Percentiles rank a stretch among this genome's conserved stretches.
Conservation (phyloP, 2,888 invertebrate species). For the Drosophila tanythrix region DNA sequence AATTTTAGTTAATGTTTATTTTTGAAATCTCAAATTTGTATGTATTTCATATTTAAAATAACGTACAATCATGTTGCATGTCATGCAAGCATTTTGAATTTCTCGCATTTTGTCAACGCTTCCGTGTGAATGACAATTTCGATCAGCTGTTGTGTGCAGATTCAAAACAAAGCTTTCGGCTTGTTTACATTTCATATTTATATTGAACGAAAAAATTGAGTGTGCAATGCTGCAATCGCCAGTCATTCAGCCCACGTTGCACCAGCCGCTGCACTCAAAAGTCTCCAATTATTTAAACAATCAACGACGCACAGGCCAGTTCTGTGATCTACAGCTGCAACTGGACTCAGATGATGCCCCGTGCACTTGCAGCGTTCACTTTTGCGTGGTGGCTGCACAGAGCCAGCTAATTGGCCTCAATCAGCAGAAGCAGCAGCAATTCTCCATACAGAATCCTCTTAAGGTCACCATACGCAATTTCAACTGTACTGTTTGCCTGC, state of each 20-base stretch:
- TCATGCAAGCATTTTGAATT: constrained; percentile 1
- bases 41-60: constrained; percentile 19
- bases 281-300: constrained; percentile 83
- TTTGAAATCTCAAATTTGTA: background rate
- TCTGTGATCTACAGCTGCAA: constrained; percentile 80
- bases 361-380: constrained; percentile 75
- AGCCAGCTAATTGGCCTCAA: constrained; percentile 80
- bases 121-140: constrained; percentile 24
- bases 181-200: constrained; percentile 27
- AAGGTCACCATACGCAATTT: constrained; percentile 82
- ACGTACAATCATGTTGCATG: constrained; percentile 6
- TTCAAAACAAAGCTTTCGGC: constrained; percentile 10
- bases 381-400: constrained; percentile 84
- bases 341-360: constrained; percentile 65
- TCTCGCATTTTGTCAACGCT: background rate
- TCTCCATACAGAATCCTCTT: constrained; percentile 84
- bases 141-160: constrained; percentile 33
- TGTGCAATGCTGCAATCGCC: constrained; percentile 43
- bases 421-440: constrained; percentile 80
- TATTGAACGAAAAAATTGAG: background rate
- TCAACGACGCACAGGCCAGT: constrained; percentile 81
- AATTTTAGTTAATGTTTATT: background rate
- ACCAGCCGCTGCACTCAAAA: constrained; percentile 82
- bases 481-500: constrained; percentile 78
- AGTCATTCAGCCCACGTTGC: constrained; percentile 67